phyloP scores from a whole-genome alignment of 2,888 invertebrate genomes.

The Boloria euphrosyne region DNA sequence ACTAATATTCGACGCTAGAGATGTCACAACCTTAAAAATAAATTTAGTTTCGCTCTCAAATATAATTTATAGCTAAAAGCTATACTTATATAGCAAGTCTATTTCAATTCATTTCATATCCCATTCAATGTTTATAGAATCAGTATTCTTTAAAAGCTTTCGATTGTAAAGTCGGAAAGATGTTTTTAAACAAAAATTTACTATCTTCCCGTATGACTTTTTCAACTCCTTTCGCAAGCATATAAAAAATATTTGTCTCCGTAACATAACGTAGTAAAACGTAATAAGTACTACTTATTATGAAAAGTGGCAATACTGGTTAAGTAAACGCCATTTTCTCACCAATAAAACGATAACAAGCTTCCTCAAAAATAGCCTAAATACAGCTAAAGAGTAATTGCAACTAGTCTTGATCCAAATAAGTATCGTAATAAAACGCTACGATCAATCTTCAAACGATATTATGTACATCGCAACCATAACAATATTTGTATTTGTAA shows the following conservation, averaged over 20 bases:
- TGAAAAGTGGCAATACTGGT: slow-evolving; percentile 11
- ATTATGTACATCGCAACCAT: neutral
- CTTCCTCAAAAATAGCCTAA: neutral
- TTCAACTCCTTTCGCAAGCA: neutral
- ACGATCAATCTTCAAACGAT: neutral
- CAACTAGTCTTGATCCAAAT: neutral
- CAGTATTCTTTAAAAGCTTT: neutral
- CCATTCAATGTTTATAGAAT: neutral
- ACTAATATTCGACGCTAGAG: slow-evolving; percentile 39
- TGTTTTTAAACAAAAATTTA: slow-evolving; percentile 6
- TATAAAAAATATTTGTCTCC: slow-evolving; percentile 1
- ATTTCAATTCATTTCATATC: neutral
- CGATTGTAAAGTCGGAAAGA: slow-evolving; percentile 5
- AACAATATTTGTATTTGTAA: neutral
- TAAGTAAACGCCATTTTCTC: slow-evolving; percentile 9
- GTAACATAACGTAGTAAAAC: neutral
- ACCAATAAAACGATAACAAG: neutral
- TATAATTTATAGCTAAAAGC: slow-evolving; percentile 18
- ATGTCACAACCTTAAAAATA: slow-evolving; percentile 42
- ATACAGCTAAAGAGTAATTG: neutral
- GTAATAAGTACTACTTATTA: slow-evolving; percentile 5
- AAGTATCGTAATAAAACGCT: neutral
- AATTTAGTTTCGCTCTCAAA: slow-evolving; percentile 9
- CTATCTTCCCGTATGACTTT: slow-evolving; percentile 6
- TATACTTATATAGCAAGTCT: neutral